phyloP scores from a whole-genome alignment of 2,797 vertebrate species.

The Gymnopithys bicolor region DNA sequence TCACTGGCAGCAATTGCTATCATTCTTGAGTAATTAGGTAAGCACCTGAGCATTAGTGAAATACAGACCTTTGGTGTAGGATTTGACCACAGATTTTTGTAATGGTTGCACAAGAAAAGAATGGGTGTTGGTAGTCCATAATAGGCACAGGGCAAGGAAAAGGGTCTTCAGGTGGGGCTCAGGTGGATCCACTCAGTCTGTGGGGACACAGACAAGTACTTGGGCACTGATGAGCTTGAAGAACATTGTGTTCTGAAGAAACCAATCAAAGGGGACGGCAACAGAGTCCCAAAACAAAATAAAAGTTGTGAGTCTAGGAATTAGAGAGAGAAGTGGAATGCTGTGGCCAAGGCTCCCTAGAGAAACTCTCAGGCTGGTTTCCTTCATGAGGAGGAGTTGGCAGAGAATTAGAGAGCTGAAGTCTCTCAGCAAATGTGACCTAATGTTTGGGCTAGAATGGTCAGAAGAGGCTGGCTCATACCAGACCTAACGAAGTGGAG shows the following conservation, averaged over 20 bases:
- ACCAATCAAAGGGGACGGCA: background rate
- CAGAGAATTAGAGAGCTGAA: conserved; percentile 8
- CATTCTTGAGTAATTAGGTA: background rate
- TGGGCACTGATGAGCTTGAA: background rate
- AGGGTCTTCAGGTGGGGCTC: background rate
- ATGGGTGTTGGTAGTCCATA: fast-evolving
- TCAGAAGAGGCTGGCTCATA: background rate
- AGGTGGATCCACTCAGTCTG: background rate
- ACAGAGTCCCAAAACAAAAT: background rate
- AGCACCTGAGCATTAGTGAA: background rate
- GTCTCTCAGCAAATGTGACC: background rate
- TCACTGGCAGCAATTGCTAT: background rate
- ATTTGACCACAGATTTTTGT: background rate
- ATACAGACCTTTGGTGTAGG: background rate
- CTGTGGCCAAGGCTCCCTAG: background rate
- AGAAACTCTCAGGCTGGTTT: background rate
- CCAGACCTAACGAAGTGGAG: background rate
- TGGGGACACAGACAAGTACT: background rate
- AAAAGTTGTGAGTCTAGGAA: background rate
- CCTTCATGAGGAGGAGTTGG: background rate
- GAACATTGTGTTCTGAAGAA: background rate
- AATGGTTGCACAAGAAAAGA: background rate
- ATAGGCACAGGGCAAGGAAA: background rate
- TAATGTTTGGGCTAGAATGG: background rate
- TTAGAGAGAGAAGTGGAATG: background rate